Conservation (phyloP, 2,888 invertebrate species). For the Periphyllus acericola region DNA sequence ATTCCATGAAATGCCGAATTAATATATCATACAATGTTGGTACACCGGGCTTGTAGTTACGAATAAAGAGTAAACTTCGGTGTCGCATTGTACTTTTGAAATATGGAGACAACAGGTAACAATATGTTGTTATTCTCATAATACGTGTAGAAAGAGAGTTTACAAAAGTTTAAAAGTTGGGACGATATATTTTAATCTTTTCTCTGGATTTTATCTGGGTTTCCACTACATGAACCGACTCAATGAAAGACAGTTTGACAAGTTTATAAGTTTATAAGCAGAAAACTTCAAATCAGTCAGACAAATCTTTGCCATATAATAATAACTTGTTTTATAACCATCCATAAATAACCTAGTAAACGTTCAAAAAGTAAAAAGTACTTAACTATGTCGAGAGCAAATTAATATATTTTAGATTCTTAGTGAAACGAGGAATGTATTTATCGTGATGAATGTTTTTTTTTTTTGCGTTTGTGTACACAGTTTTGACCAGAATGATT, state of each 20-base stretch:
- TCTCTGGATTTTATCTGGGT: not conserved
- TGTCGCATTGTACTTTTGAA: not conserved
- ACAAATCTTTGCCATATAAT: not conserved
- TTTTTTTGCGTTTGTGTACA: too few species aligned
- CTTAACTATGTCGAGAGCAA: too few species aligned
- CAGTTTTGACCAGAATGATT: too few species aligned
- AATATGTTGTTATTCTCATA: not conserved
- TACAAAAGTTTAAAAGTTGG: constrained; percentile 9
- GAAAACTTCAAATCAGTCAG: constrained; percentile 12
- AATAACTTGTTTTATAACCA: not conserved
- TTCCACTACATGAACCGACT: not conserved
- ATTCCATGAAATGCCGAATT: not conserved
- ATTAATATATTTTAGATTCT: not conserved
- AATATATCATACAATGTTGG: not conserved
- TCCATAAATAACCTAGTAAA: not conserved
- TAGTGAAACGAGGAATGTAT: too few species aligned
- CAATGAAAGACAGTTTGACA: constrained; percentile 27
- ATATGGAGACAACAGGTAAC: constrained; percentile 12
- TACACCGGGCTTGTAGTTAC: not conserved
- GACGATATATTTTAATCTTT: constrained; percentile 17
- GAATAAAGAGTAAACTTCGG: not conserved
- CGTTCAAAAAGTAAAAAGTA: not conserved
- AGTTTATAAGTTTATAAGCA: not conserved
- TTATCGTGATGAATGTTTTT: too few species aligned
- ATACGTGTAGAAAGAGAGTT: not conserved